phyloP scores from a whole-genome alignment of 2,888 invertebrate species.

The Drosophila nr. perissopoda region DNA sequence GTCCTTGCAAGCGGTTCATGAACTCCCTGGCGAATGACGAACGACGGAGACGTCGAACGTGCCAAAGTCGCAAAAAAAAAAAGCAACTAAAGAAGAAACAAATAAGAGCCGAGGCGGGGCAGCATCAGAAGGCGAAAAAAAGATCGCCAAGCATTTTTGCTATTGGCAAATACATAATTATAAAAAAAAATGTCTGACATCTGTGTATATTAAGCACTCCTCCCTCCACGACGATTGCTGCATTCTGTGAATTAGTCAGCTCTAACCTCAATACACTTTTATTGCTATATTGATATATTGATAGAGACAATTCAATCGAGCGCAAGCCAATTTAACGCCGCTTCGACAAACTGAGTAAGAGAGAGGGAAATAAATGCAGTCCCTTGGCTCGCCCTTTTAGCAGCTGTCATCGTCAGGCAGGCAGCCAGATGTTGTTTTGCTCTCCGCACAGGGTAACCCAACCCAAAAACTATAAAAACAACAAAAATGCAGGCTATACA shows the following conservation, averaged over 20 bases:
- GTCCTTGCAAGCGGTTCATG: slow-evolving; percentile 79
- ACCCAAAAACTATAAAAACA: slow-evolving; percentile 68
- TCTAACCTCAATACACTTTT: slow-evolving; percentile 58
- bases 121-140: slow-evolving; percentile 35
- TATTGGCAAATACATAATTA: slow-evolving; percentile 39
- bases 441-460: slow-evolving; percentile 41
- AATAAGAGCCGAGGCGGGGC: slow-evolving; percentile 29
- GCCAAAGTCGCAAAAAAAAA: slow-evolving; percentile 57
- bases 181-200: slow-evolving; percentile 2
- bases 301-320: slow-evolving; percentile 71
- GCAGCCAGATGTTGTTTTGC: slow-evolving; percentile 67
- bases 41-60: slow-evolving; percentile 63
- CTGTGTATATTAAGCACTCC: not conserved
- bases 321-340: slow-evolving; percentile 53
- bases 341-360: not conserved
- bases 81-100: slow-evolving; percentile 7
- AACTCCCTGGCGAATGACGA: slow-evolving; percentile 61
- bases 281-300: slow-evolving; percentile 56
- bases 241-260: slow-evolving; percentile 42
- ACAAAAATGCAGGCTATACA: slow-evolving; percentile 42
- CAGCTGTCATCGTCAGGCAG: slow-evolving; percentile 59
- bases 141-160: slow-evolving; percentile 28
- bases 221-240: not conserved
- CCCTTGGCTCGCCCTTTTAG: slow-evolving; percentile 55
- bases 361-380: slow-evolving; percentile 23